Evolutionary conservation across 2,797 vertebrate species (phyloP), one percentile per base, ranked within the genome.

Genomic region (Smutsia gigantea): DNA sequence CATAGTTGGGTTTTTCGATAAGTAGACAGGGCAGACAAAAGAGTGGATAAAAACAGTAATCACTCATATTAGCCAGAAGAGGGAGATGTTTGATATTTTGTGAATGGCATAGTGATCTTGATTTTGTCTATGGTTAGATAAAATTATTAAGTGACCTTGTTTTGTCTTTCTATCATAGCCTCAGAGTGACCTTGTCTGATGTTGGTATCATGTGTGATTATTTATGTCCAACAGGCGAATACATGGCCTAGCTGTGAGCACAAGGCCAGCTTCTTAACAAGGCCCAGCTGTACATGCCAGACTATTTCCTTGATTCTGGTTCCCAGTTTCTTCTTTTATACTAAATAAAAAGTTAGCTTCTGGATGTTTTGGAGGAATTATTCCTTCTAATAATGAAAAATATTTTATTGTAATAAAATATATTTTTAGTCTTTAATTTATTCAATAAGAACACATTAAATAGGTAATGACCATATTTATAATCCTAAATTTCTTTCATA

Each of bases 391-490:
- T 86, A 34, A 23, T 75, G 55, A 81, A 49, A 82, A 2, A 66
- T 19, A 66, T 71, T 88, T 87, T 90, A 81, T 86, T 82, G 21
- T 77, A 78, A 49, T 85, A 49, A 87, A 77, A 46, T 9, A 27
- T 39, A 57, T 83, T 71, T 95, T 95, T 12, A 71, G 64, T 46
- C n/a, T 39, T 49, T 82, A 68, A 46, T 34, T 93, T 88, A 55
- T 85, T 49, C 7, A 51, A 55, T 37, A 90, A 90, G 49, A 7
- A 94, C 89, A 59, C 15, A 61, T 68, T 88, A 92, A 88, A 75
- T 77, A 21, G 17, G 18, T 79, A 93, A 78, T 75, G 75, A 72
- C 2, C 46, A 18, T 46, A 49, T n/a, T 63, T 64, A 81, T 19
- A 87, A 39, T 74, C 23, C 72, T 92, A 72, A 46, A 72, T 19